Base-by-base conservation (phyloP, 2,797 vertebrate genomes). In the Gephyroberyx darwinii region DNA sequence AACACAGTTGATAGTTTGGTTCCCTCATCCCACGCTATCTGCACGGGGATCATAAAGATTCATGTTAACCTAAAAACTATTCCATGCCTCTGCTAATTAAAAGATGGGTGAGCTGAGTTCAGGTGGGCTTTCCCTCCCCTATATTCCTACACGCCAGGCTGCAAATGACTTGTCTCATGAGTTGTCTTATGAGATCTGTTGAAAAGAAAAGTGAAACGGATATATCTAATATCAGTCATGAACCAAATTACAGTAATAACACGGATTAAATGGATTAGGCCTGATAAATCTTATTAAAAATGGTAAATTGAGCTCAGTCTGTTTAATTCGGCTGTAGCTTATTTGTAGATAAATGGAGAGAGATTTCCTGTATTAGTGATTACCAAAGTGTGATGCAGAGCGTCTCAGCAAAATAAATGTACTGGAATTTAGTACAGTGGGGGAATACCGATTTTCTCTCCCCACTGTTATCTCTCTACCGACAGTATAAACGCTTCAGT, bases 161-260 rank as follows among this genome's bases (percentile, higher is more conserved):
- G 45, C 17, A 50, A 33, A 50, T 22, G 4, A 48, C 45, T 26
- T 13, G n/a, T n/a, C n/a, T n/a, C n/a, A n/a, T n/a, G 33, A 7
- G 13, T 14, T 57, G 75, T 30, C 16, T 35, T 14, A 22, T 17
- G 43, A 65, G 14, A 43, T 17, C 19, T 41, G 7, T 14, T 26
- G 26, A 26, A 47, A 56, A 37, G 35, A 10, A 16, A 37, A 76
- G 45, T 8, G 43, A 72, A 62, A 51, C 0, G 31, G 5, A 65
- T 65, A 65, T n/a, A 80, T 74, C 66, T 65, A 39, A 35, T 45
- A 53, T 14, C n/a, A 70, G 5, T 37, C 54, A 20, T 17, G 30
- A n/a, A 5, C 51, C 16, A 53, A 66, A 33, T n/a, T 30, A 41
- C 26, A 74, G 16, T 2, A 16, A 13, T 13, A 50, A n/a, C 10